phyloP scores from a whole-genome alignment of 2,888 invertebrate species.

The Cheilosia scutellata region DNA sequence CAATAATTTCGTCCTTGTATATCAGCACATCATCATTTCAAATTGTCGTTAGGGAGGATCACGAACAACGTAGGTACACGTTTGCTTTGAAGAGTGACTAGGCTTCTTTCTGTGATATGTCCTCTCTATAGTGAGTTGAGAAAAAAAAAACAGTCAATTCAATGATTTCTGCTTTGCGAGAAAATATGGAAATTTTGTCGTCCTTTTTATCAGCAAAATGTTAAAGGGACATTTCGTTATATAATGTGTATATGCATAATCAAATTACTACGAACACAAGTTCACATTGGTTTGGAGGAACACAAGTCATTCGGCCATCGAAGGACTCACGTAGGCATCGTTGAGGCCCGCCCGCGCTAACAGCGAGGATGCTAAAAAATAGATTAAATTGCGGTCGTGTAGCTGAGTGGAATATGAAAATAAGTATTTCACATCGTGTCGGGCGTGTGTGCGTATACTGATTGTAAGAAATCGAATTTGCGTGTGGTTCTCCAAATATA shows the following conservation, averaged over 20 bases:
- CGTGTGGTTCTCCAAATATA: constrained; percentile 40
- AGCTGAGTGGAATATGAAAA: constrained; percentile 68
- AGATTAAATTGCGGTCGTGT: constrained; percentile 67
- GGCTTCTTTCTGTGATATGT: too few species aligned
- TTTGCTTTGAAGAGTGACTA: not conserved
- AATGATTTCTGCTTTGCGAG: constrained; percentile 30
- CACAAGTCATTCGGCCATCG: constrained; percentile 44
- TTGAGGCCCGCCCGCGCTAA: constrained; percentile 44
- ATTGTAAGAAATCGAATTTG: constrained; percentile 55
- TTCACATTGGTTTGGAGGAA: constrained; percentile 31
- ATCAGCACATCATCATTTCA: constrained; percentile 43
- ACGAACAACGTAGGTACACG: constrained; percentile 5
- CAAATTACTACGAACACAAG: constrained; percentile 59
- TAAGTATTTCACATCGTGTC: constrained; percentile 30
- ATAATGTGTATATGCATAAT: constrained; percentile 60
- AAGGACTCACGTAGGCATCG: constrained; percentile 67
- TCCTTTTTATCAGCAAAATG: constrained; percentile 22
- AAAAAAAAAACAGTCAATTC: too few species aligned
- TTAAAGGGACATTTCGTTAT: constrained; percentile 49
- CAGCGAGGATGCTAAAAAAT: constrained; percentile 56
- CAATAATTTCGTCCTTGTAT: constrained; percentile 17
- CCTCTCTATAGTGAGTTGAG: too few species aligned
- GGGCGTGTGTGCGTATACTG: constrained; percentile 13
- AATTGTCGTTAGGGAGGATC: constrained; percentile 43
- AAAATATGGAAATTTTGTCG: constrained; percentile 54